phyloP scores from a whole-genome alignment of 2,797 vertebrate genomes.

The Taenioides sp. region DNA sequence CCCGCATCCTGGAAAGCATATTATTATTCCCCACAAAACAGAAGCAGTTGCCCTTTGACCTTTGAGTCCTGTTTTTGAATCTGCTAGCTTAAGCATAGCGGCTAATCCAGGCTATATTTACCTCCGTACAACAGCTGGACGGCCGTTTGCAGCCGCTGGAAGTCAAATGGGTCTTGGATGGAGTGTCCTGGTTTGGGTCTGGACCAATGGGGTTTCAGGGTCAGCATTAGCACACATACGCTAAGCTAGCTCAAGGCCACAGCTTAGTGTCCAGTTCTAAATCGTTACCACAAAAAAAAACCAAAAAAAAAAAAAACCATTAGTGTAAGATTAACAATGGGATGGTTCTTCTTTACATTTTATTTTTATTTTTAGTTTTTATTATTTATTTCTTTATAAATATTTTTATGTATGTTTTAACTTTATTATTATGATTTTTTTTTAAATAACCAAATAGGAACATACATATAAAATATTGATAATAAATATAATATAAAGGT shows the following conservation, averaged over 20 bases:
- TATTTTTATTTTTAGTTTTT: no score
- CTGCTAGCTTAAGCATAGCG: slow-evolving; percentile 52
- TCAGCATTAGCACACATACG: slow-evolving; percentile 39
- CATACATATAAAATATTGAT: no score
- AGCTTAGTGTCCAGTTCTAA: slow-evolving; percentile 40
- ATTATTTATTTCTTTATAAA: no score
- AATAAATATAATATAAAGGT: no score
- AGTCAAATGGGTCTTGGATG: slow-evolving; percentile 52
- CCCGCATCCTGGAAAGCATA: slow-evolving; percentile 37
- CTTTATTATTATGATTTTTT: no score
- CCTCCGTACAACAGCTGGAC: slow-evolving; percentile 71
- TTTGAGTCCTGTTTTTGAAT: slow-evolving; percentile 45
- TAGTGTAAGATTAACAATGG: slow-evolving; percentile 51
- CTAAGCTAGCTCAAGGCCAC: slow-evolving; percentile 47
- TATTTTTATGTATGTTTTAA: no score
- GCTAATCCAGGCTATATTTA: slow-evolving; percentile 70
- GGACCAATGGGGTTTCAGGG: slow-evolving; percentile 38
- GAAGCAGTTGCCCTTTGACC: slow-evolving; percentile 55
- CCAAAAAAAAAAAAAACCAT: slow-evolving; percentile 45
- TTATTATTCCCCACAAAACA: slow-evolving; percentile 41
- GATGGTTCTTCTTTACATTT: no score
- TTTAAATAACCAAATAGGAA: no score
- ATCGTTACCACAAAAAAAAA: slow-evolving; percentile 29
- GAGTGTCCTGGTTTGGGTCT: slow-evolving; percentile 56
- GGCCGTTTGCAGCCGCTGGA: slow-evolving; percentile 45